Base-by-base conservation (phyloP, 2,888 invertebrate genomes). In the Tortricodes alternella region DNA sequence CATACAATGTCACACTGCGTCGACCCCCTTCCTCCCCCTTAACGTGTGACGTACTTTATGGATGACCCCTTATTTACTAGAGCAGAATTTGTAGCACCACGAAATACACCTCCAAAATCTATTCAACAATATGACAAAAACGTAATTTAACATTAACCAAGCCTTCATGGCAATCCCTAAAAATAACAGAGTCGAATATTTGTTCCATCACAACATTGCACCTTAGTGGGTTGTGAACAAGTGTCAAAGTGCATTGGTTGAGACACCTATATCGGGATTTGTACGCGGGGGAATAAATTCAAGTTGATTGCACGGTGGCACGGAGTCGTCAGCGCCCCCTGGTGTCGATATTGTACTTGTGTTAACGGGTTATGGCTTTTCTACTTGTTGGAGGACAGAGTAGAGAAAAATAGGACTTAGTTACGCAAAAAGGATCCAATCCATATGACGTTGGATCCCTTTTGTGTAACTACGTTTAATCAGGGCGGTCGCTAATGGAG, bases 331-430 rank as follows among this genome's bases (percentile, higher is more conserved):
- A 56, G 55, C n/a, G n/a, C 35, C 15, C 51, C 35, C 44, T 37
- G 24, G 35, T n/a, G 55, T 13, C 48, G 55, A 55, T 49, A 55
- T 49, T 55, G 55, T 55, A 19, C 53, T 37, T 16, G 51, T 51
- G 53, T 53, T 53, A 46, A 53, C 46, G 46, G 53, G 53, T 53
- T 53, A 52, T 37, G 51, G 41, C 32, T 51, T 46, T 27, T n/a
- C 21, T 46, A 43, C 32, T 34, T 39, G 48, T 18, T 21, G 7
- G 13, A 19, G 21, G 18, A 41, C 23, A 51, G 50, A 51, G 50
- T 51, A 50, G n/a, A 8, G 13, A 9, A n/a, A 23, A 21, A 9
- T 18, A 5, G 2, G 24, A 18, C 24, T 27, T 2, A 15, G 5
- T 11, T 11, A 1, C 0, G 1, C 7, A 32, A 3, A n/a, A n/a